Evolutionary conservation across 2,888 invertebrate species (phyloP).

Genomic region (Mythimna lalbum): DNA sequence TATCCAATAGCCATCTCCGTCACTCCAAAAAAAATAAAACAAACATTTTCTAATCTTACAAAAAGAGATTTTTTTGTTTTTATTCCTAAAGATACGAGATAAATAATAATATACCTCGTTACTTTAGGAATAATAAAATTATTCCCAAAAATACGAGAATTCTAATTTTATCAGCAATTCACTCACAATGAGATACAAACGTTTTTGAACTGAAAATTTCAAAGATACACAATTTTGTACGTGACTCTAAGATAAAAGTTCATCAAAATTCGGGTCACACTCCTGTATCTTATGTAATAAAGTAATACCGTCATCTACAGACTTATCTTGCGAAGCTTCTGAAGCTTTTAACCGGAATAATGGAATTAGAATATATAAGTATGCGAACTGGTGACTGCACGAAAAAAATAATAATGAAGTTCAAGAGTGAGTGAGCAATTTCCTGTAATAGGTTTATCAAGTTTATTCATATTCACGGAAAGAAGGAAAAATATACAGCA

Average conservation of each 20-base stretch:
- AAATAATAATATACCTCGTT: neutral
- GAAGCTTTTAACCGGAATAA: slow-evolving; percentile 29
- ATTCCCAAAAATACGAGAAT: neutral
- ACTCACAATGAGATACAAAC: slow-evolving; percentile 9
- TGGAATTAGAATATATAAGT: slow-evolving; percentile 19
- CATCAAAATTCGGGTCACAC: slow-evolving; percentile 54
- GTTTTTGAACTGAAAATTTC: slow-evolving; percentile 37
- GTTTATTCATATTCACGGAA: neutral
- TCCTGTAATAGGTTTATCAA: neutral
- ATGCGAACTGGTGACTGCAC: neutral
- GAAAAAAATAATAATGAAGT: neutral
- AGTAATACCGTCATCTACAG: slow-evolving; percentile 37
- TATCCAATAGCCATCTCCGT: too few species aligned
- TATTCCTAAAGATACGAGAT: too few species aligned
- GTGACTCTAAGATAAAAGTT: slow-evolving; percentile 39
- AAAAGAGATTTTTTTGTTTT: too few species aligned
- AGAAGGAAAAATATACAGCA: neutral
- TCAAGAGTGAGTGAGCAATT: neutral
- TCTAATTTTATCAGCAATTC: slow-evolving; percentile 25
- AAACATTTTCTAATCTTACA: neutral
- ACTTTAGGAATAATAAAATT: neutral
- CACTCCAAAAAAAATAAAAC: neutral
- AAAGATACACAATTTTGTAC: slow-evolving; percentile 58
- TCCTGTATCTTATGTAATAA: slow-evolving; percentile 40
- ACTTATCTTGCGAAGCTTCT: slow-evolving; percentile 24